Base-by-base conservation (phyloP, 2,888 invertebrate genomes). In the Blera fallax region DNA sequence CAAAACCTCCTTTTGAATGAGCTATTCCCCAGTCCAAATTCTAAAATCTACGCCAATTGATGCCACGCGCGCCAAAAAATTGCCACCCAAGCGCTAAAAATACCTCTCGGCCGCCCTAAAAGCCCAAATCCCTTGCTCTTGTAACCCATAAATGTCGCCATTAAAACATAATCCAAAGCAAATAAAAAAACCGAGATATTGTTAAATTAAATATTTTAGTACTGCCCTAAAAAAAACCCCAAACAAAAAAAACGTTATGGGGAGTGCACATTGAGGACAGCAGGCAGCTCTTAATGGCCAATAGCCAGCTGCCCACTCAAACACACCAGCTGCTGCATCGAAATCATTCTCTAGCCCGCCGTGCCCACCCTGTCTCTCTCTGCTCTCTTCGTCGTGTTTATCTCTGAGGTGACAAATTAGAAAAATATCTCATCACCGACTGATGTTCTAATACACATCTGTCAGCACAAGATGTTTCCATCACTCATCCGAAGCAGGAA, bases 101-200 rank as follows among this genome's bases (percentile, higher is more conserved):
- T 50, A 76, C 14, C 11, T 43, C 10, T 21, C 32, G 5, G 3
- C 29, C 60, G 85, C 10, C 67, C 81, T 40, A 81, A 76, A 85
- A 81, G 60, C 65, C 81, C 29, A 24, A 77, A 72, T 77, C 32
- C 65, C 67, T 84, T 85, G 72, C 60, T 77, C 82, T 77, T 60
- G 52, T 73, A 85, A 76, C 85, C 85, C 48, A 85, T 85, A 77
- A 85, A 81, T 64, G 76, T 76, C 81, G 77, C 40, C 50, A 40
- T 14, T 11, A 45, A 48, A 60, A 43, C 16, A 45, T 24, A 72
- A 73, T 50, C 43, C 29, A 29, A n/a, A 40, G 7, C 45, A 34
- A 65, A 32, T 7, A 34, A 62, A 70, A 37, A 18, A 16, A 52
- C 54, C 0, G 58, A 45, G 27, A 40, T 29, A 45, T 67, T 80